Base-by-base conservation (phyloP, 2,888 invertebrate genomes). In the Chrysotoxum bicinctum region DNA sequence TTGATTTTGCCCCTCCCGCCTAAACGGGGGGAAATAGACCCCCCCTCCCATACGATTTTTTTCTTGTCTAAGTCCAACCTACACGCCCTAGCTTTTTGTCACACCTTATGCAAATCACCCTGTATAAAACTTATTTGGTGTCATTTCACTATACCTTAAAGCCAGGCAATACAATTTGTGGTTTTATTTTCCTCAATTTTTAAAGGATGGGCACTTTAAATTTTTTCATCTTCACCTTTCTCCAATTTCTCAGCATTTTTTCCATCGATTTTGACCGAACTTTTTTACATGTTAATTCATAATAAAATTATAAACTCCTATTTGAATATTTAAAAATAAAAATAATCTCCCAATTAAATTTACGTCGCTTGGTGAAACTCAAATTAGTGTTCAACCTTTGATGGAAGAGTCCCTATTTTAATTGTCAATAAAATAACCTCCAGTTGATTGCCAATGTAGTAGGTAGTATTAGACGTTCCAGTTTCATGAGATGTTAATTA, bases 311-410 rank as follows among this genome's bases (percentile, higher is more conserved):
- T 19, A 60, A 60, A 62, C 37, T 54, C 35, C 50, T 19, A 48
- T 62, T 30, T 21, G 19, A 45, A 64, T 32, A 26, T 23, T 8
- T 7, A 26, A 26, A 60, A 60, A 60, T 60, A 64, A 64, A 64
- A 73, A 62, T 30, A 62, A 73, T 30, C 16, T 45, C 14, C 62
- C 54, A 78, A 78, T 78, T 56, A 78, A 72, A 62, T 72, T 64
- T 37, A 64, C 35, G 54, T 9, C 19, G 43, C 48, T 52, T 69
- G 21, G 19, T 32, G 16, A 64, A 64, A 64, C 35, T 48, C 30
- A 19, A 79, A 74, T 80, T 80, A 62, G 26, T 37, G 32, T 64
- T 80, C 54, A 69, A 64, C 62, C 43, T 70, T 56, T 76, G 48
- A 19, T 37, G 35, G 69, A 70, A 64, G 30, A 52, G 45, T 14